Evolutionary conservation across 2,888 invertebrate species (phyloP).

Genomic region (Melanostoma mellinum): DNA sequence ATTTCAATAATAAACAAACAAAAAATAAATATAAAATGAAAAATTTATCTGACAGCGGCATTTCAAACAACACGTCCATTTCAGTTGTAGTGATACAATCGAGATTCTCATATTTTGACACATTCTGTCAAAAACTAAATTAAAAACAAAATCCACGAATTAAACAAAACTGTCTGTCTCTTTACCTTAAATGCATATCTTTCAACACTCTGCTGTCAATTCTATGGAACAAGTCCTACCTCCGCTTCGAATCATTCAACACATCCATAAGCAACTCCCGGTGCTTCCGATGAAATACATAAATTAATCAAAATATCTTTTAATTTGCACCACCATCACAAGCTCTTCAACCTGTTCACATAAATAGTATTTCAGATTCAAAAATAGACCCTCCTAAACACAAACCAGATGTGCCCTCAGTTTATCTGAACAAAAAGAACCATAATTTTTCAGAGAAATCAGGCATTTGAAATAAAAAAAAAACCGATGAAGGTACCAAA

Average conservation of each 20-base stretch:
- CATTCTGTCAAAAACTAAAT: no score
- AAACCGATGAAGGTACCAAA: background rate
- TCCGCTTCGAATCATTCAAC: background rate
- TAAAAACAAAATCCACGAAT: no score
- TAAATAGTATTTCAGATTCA: constrained; percentile 22
- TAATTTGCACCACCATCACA: constrained; percentile 30
- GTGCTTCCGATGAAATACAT: constrained; percentile 3
- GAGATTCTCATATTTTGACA: no score
- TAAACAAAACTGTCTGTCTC: no score
- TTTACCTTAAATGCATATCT: background rate
- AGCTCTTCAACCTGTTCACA: constrained; percentile 34
- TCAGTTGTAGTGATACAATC: no score
- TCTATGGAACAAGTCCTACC: no score
- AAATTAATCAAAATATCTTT: constrained; percentile 54
- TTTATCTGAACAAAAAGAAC: background rate
- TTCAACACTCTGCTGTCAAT: background rate
- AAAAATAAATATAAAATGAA: no score
- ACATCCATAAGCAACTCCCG: constrained; percentile 10
- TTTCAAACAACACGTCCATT: no score
- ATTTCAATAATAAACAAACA: no score
- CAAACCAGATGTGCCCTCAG: constrained; percentile 52
- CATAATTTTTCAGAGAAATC: background rate
- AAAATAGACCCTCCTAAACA: constrained; percentile 32
- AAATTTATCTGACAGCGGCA: no score
- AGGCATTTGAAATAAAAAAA: background rate